phyloP scores from a whole-genome alignment of 1,140 invertebrate genomes.

The Drosophila paulistorum region DNA sequence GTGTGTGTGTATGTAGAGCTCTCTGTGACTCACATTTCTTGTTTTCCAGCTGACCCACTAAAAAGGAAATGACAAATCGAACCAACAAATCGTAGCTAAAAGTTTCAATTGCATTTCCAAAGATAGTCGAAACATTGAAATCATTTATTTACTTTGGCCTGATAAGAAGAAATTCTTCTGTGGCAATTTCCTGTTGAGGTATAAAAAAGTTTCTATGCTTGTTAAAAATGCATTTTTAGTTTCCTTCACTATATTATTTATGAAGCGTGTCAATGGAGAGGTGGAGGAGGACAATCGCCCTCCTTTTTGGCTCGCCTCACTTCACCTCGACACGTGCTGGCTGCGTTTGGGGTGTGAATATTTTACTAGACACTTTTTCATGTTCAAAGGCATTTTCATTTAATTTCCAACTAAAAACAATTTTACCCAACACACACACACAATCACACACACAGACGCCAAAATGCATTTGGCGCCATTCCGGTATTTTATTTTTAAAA shows the following conservation, averaged over 20 bases:
- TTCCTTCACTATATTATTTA: constrained; percentile 11
- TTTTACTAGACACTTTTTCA: constrained; percentile 13
- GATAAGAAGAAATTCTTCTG: constrained; percentile 3
- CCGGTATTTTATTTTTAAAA: constrained; percentile 13
- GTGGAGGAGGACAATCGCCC: no score
- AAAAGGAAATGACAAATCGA: constrained; percentile 12
- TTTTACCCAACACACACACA: constrained; percentile 27
- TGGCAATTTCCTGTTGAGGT: constrained; percentile 2
- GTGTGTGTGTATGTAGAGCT: background rate
- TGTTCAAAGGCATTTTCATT: constrained; percentile 47
- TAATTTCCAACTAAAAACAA: constrained; percentile 61
- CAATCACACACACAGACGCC: no score
- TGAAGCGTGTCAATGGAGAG: constrained; percentile 39
- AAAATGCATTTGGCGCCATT: constrained; percentile 77
- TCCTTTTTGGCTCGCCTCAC: constrained; percentile 28
- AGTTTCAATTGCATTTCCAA: background rate
- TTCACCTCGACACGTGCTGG: constrained; percentile 66
- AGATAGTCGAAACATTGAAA: background rate
- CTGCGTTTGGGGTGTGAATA: constrained; percentile 42
- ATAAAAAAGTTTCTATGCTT: background rate
- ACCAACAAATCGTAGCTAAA: background rate
- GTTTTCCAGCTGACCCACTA: constrained; percentile 2
- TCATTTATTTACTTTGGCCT: background rate
- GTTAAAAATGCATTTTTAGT: background rate
- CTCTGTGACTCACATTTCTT: background rate